Conservation (phyloP, 2,113 vertebrate genomes). For the Epinephelus cyanopodus region DNA sequence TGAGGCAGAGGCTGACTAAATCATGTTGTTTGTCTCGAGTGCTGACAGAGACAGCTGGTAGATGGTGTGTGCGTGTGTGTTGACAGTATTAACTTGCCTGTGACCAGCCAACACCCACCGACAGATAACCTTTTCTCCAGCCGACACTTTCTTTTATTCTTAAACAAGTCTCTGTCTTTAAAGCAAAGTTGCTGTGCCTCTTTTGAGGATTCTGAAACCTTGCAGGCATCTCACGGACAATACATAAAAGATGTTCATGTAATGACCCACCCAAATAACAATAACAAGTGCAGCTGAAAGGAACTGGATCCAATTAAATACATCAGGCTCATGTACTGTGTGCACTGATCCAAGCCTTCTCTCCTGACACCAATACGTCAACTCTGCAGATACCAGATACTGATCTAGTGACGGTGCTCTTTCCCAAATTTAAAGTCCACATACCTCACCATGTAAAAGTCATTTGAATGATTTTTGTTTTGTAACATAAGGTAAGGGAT, state of each 20-base stretch:
- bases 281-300: background rate
- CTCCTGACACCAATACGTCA: background rate
- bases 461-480: background rate
- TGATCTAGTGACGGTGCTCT: background rate
- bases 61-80: conserved; percentile 20
- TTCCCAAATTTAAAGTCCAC: background rate
- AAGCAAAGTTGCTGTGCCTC: background rate
- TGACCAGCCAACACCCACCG: conserved; percentile 22
- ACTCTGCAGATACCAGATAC: background rate
- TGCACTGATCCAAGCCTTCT: background rate
- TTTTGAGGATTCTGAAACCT: conserved; percentile 4
- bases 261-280: background rate
- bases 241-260: background rate
- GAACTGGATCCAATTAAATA: background rate
- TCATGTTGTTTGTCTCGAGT: conserved; percentile 49
- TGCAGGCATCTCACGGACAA: background rate
- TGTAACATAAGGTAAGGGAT: background rate
- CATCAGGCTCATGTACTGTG: background rate
- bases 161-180: background rate
- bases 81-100: conserved; percentile 33
- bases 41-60: conserved; percentile 67
- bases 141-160: background rate
- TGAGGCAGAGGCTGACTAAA: conserved; percentile 21
- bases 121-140: conserved; percentile 6
- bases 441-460: background rate